phyloP scores from a whole-genome alignment of 2,797 vertebrate species.

The Pangasius larnaudii region DNA sequence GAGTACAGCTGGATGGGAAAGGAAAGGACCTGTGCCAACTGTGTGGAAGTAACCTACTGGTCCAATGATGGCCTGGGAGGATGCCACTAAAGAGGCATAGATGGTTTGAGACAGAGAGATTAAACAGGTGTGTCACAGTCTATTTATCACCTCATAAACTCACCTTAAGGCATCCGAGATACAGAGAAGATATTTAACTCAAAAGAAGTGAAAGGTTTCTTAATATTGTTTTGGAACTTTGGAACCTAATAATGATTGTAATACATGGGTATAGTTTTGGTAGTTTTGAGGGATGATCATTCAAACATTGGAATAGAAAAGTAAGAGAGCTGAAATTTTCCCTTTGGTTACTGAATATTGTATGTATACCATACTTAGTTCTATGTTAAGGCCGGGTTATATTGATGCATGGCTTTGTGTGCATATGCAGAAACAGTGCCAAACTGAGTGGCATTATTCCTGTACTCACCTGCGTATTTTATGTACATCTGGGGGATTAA shows the following conservation, averaged over 20 bases:
- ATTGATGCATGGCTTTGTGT: background rate
- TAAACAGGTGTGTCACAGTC: background rate
- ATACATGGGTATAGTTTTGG: background rate
- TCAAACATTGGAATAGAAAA: background rate
- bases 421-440: background rate
- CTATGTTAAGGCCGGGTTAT: background rate
- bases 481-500: background rate
- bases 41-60: conserved; percentile 31
- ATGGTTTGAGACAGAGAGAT: conserved; percentile 5
- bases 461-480: background rate
- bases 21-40: conserved; percentile 21
- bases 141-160: conserved; percentile 4
- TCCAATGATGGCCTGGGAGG: conserved; percentile 14
- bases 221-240: background rate
- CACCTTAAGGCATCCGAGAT: background rate
- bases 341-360: background rate
- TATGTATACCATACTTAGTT: background rate
- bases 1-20: conserved; percentile 25
- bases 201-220: background rate
- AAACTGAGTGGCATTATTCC: background rate
- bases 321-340: too few species aligned
- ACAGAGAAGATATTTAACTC: background rate
- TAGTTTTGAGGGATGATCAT: background rate
- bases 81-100: conserved; percentile 9
- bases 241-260: background rate